Conservation (phyloP, 2,113 vertebrate genomes). For the Anolis sagrei region DNA sequence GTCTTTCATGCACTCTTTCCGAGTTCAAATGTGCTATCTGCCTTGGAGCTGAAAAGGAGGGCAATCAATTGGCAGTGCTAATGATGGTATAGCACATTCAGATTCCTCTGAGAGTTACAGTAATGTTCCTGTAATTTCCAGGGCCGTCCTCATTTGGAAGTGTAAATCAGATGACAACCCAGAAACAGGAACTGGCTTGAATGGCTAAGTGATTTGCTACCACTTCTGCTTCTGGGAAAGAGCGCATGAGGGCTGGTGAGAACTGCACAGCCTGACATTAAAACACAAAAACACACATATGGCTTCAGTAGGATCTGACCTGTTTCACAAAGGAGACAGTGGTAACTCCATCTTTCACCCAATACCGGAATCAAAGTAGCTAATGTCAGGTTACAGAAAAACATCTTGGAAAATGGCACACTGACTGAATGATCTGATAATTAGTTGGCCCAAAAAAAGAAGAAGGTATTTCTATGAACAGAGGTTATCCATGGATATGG, state of each 20-base stretch:
- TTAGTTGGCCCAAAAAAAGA: too few relatives aligned
- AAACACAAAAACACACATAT: neutral
- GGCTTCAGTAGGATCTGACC: neutral
- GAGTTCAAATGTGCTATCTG: neutral
- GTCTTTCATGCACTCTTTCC: neutral
- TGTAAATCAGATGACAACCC: neutral
- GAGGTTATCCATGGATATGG: neutral
- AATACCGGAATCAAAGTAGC: too few relatives aligned
- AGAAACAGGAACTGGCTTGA: neutral
- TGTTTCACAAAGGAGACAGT: neutral
- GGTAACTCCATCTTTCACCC: too few relatives aligned
- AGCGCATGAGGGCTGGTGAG: slow-evolving; percentile 1
- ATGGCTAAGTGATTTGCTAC: neutral
- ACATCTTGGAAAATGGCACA: neutral
- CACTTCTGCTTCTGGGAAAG: slow-evolving; percentile 31
- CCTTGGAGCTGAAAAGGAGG: neutral
- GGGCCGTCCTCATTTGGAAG: neutral
- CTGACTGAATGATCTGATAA: neutral
- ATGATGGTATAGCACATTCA: neutral
- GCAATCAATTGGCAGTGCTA: neutral
- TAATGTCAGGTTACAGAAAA: neutral
- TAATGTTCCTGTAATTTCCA: neutral
- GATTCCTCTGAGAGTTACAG: neutral
- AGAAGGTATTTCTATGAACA: neutral
- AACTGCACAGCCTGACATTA: neutral